phyloP scores from a whole-genome alignment of 2,797 vertebrate genomes.

The Spea hammondii region DNA sequence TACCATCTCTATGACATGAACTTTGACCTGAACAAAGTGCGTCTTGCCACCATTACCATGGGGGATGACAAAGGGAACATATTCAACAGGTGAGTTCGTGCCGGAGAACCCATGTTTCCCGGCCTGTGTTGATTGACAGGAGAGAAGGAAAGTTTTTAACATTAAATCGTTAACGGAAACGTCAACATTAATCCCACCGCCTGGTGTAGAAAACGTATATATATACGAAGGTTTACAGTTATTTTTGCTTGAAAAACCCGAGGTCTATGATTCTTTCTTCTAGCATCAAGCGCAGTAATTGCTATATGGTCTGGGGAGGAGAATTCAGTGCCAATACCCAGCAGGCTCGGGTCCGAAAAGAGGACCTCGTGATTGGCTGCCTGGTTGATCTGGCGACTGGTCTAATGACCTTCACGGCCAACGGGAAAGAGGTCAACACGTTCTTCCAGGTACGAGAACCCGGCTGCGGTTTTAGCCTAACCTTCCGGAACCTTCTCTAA shows the following conservation, averaged over 20 bases:
- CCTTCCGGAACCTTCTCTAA: too few relatives aligned
- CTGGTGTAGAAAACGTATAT: too few relatives aligned
- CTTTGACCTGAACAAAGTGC: slow-evolving; percentile 87
- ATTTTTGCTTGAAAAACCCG: too few relatives aligned
- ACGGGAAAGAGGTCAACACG: slow-evolving; percentile 91
- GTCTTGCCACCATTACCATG: slow-evolving; percentile 85
- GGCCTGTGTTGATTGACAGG: too few relatives aligned
- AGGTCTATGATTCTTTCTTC: background rate
- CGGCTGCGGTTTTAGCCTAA: background rate
- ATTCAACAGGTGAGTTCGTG: slow-evolving; percentile 79
- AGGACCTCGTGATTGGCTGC: slow-evolving; percentile 88
- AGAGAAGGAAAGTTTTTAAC: background rate
- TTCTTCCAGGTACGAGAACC: slow-evolving; percentile 81
- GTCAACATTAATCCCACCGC: too few relatives aligned
- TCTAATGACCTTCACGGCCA: slow-evolving; percentile 90
- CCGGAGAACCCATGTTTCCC: background rate
- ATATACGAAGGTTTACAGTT: too few relatives aligned
- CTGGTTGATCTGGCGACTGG: slow-evolving; percentile 88
- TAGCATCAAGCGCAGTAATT: slow-evolving; percentile 92
- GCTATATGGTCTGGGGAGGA: slow-evolving; percentile 95
- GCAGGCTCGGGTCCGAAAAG: slow-evolving; percentile 85
- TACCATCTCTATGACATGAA: slow-evolving; percentile 83
- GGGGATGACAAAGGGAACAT: slow-evolving; percentile 90
- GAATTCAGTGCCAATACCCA: slow-evolving; percentile 83
- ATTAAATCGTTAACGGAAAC: too few relatives aligned